These are phyloP conservation scores for Lates japonicus DNA, from an alignment of 2,797 vertebrate genomes.

Conservation along the genomic window DNA sequence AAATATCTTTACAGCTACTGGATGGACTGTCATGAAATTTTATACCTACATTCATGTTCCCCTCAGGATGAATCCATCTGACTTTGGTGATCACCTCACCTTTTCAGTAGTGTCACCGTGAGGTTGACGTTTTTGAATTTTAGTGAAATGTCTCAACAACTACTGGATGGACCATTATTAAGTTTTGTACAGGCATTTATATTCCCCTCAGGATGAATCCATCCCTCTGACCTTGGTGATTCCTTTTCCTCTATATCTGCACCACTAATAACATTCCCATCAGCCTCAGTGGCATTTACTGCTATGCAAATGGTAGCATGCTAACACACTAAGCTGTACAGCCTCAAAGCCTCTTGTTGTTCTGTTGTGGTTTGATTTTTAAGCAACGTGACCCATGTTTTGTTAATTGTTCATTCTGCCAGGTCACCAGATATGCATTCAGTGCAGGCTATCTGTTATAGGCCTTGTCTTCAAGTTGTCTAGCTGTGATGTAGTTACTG, in stretches of 20 bases:
- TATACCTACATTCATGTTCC: neutral
- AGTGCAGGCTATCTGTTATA: constrained; percentile 9
- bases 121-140: neutral
- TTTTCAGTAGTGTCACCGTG: neutral
- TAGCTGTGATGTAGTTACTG: constrained; percentile 6
- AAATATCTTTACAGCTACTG: neutral
- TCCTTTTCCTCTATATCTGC: neutral
- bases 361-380: neutral
- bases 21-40: neutral
- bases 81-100: neutral
- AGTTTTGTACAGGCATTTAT: neutral
- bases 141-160: too few relatives aligned
- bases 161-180: too few relatives aligned
- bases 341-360: neutral
- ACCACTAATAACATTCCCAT: neutral
- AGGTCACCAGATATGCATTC: neutral
- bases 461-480: constrained; percentile 9
- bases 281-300: neutral
- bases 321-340: neutral
- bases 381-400: neutral
- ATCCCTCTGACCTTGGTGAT: too few relatives aligned
- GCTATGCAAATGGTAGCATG: neutral
- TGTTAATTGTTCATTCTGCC: neutral
- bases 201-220: neutral
- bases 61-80: rapidly evolving